Conservation (phyloP, 2,888 invertebrate species). For the Galerucella pusilla region DNA sequence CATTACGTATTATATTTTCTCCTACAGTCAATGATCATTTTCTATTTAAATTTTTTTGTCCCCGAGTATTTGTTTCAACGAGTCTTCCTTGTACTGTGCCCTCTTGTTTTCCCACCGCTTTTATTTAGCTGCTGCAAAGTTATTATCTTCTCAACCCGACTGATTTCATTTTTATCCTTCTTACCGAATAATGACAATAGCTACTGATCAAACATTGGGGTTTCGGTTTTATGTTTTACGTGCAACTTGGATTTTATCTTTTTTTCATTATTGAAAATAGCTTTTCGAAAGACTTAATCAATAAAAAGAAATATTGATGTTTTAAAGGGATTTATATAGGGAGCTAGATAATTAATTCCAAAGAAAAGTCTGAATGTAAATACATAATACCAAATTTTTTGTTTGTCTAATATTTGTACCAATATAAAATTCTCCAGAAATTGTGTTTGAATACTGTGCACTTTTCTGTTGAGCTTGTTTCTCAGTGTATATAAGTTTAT, state of each 20-base stretch:
- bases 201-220: slow-evolving; percentile 29
- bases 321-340: too few relatives aligned
- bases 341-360: too few relatives aligned
- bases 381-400: too few relatives aligned
- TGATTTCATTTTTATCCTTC: slow-evolving; percentile 36
- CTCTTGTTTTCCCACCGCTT: slow-evolving; percentile 33
- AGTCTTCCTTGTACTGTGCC: slow-evolving; percentile 22
- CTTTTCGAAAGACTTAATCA: slow-evolving; percentile 1
- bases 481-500: neutral
- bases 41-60: neutral
- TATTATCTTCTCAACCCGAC: slow-evolving; percentile 39
- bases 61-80: slow-evolving; percentile 26
- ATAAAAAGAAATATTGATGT: slow-evolving; percentile 8
- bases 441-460: too few relatives aligned
- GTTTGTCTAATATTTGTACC: too few relatives aligned
- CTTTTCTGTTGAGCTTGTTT: neutral
- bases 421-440: too few relatives aligned
- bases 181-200: slow-evolving; percentile 35
- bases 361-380: too few relatives aligned
- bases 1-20: too few relatives aligned
- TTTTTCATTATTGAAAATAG: slow-evolving; percentile 22
- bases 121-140: slow-evolving; percentile 39
- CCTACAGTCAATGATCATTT: neutral
- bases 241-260: slow-evolving; percentile 14
- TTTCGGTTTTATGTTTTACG: slow-evolving; percentile 12